phyloP scores from a whole-genome alignment of 2,797 vertebrate genomes.

The Pampus argenteus region DNA sequence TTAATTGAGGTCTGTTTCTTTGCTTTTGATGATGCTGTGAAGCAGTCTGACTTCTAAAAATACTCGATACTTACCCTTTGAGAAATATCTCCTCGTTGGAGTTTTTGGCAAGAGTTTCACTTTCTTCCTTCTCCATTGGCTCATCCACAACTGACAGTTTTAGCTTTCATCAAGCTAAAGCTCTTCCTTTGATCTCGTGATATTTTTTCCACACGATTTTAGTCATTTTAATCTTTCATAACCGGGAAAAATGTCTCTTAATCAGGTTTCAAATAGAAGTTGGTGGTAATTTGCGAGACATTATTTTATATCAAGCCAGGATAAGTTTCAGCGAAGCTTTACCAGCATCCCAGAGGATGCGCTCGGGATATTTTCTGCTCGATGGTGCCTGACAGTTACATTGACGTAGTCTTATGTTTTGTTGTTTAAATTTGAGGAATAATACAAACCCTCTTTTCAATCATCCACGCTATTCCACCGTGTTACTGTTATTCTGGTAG shows the following conservation, averaged over 20 bases:
- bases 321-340: constrained; percentile 49
- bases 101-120: constrained; percentile 72
- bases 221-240: constrained; percentile 74
- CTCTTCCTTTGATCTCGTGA: constrained; percentile 74
- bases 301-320: constrained; percentile 47
- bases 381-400: constrained; percentile 37
- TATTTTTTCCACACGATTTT: constrained; percentile 71
- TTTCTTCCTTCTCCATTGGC: constrained; percentile 70
- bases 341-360: constrained; percentile 29
- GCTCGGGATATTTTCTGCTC: constrained; percentile 32
- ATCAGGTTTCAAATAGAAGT: constrained; percentile 68
- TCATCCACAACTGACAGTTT: constrained; percentile 76
- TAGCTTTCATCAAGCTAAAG: constrained; percentile 70
- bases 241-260: constrained; percentile 66
- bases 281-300: constrained; percentile 63
- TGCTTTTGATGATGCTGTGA: constrained; percentile 15
- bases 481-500: background rate
- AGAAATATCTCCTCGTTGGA: constrained; percentile 47
- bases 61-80: constrained; percentile 46
- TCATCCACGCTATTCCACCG: background rate
- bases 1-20: constrained; percentile 23
- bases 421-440: constrained; percentile 32
- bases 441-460: constrained; percentile 4
- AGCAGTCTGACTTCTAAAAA: constrained; percentile 42
- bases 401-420: constrained; percentile 18